Base-by-base conservation (phyloP, 2,888 invertebrate species). In the Horisme vitalbata region DNA sequence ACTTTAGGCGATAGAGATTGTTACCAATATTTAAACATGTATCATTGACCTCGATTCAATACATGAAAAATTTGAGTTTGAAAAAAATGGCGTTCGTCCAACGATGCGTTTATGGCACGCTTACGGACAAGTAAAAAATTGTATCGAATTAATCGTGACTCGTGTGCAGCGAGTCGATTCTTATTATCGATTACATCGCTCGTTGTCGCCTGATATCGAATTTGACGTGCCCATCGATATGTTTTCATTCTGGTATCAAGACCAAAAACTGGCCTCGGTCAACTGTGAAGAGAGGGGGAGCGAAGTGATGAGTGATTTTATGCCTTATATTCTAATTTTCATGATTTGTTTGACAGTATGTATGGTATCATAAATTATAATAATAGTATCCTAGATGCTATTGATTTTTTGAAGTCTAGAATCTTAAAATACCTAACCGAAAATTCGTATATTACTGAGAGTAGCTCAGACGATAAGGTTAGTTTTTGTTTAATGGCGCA, bases 181-280 rank as follows among this genome's bases (percentile, higher is more conserved):
- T 50, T 57, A 66, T 60, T 52, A 58, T 39, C 38, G 45, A 52
- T 50, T 62, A 63, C 67, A 63, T 57, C 60, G 60, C 44, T 52
- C 50, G 45, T 41, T 53, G 64, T 65, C 62, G 47, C 53, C 45
- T 59, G 36, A 52, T 44, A 68, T 70, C 38, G 56, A 55, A 56
- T 65, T 61, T 64, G 69, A 69, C 69, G 58, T 51, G 51, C 41
- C 49, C 59, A 59, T 51, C 59, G 53, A 55, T 59, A 65, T 65
- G 63, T 66, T 68, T 65, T 68, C 59, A 68, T 68, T 63, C 60
- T 56, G 57, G 54, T 64, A 59, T 59, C 50, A 53, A 46, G 55
- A 47, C 37, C 32, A 52, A 43, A 48, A 51, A 50, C 39, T 31
- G 33, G 24, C 37, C 44, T 44, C 36, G 33, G 33, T 33, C 44